Evolutionary conservation across 2,888 invertebrate genomes (phyloP).

Genomic region (Apamea crenata): DNA sequence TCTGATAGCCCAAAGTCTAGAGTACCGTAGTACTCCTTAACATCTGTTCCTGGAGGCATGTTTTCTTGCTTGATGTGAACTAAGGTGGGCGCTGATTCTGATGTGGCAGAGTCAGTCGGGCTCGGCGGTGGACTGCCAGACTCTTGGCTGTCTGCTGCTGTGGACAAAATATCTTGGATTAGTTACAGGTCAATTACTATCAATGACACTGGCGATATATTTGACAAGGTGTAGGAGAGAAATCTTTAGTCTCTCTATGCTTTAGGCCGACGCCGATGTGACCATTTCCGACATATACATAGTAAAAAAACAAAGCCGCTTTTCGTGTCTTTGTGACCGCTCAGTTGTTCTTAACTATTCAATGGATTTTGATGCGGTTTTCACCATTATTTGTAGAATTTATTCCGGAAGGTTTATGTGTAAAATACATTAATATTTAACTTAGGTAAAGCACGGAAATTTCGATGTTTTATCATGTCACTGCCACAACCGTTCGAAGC

Average conservation of each 20-base stretch:
- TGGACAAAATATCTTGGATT: slow-evolving; percentile 71
- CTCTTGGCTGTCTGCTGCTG: slow-evolving; percentile 89
- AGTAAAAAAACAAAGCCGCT: not conserved
- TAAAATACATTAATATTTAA: not conserved
- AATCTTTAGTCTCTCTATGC: too few species aligned
- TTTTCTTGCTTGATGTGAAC: slow-evolving; percentile 88
- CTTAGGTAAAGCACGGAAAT: not conserved
- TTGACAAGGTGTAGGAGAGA: too few species aligned
- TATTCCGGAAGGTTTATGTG: not conserved
- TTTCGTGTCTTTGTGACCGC: not conserved
- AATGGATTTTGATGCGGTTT: not conserved
- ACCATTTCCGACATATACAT: not conserved
- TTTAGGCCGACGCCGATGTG: not conserved
- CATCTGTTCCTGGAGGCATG: slow-evolving; percentile 86
- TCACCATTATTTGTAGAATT: too few species aligned
- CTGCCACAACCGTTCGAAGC: not conserved
- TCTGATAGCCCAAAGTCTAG: slow-evolving; percentile 85
- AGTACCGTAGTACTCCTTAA: slow-evolving; percentile 85
- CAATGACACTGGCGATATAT: too few species aligned
- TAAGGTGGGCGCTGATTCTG: slow-evolving; percentile 88
- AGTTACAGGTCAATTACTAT: not conserved
- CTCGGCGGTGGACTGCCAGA: slow-evolving; percentile 88
- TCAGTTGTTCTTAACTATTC: not conserved
- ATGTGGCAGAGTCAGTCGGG: slow-evolving; percentile 85
- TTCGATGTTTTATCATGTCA: not conserved